Conservation (phyloP, 2,113 vertebrate genomes). For the Hylia prasina region DNA sequence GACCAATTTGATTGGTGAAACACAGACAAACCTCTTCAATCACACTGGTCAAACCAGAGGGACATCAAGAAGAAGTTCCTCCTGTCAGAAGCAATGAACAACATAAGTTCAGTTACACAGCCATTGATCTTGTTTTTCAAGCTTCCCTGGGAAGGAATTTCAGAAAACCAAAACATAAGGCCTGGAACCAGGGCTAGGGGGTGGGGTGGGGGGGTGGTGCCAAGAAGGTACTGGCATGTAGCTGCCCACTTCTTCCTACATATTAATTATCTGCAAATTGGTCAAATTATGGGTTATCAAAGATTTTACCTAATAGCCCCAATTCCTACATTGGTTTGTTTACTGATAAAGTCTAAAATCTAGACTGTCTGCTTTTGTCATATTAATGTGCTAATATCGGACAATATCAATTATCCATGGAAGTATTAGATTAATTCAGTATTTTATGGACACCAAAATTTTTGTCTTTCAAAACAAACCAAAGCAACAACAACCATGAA, state of each 20-base stretch:
- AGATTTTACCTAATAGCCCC: background rate
- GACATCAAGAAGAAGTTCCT: no score
- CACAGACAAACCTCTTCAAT: no score
- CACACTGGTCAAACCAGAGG: no score
- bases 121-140: no score
- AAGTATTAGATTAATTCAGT: background rate
- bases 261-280: background rate
- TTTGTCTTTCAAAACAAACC: background rate
- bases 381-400: background rate
- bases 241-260: background rate
- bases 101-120: no score
- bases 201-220: no score
- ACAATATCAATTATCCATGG: background rate
- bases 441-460: background rate
- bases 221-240: background rate
- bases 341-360: background rate
- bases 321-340: background rate
- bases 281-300: background rate
- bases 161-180: no score
- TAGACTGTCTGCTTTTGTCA: background rate
- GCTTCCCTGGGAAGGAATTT: no score
- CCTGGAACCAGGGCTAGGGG: no score
- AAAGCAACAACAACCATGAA: background rate
- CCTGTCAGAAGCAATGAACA: no score
- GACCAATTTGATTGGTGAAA: no score